These are phyloP conservation scores for Microtus pennsylvanicus DNA, from an alignment of 2,113 vertebrate species.

Conservation along the genomic window DNA sequence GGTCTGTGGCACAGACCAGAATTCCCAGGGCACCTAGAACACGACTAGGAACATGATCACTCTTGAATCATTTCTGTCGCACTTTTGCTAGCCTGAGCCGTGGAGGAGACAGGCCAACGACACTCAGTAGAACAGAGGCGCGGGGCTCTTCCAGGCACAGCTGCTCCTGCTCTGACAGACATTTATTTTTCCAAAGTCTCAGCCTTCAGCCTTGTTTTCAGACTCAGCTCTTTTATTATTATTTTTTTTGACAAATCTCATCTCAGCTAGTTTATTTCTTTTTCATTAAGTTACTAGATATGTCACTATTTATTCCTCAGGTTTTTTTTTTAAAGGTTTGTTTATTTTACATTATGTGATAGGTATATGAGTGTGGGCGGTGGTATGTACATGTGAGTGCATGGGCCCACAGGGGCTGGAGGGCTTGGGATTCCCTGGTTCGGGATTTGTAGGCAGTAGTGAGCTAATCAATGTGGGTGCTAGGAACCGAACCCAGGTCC, in stretches of 20 bases:
- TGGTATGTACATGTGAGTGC: no score
- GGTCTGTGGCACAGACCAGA: neutral
- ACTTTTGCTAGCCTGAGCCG: slow-evolving; percentile 18
- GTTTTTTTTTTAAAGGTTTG: neutral
- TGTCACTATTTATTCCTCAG: slow-evolving; percentile 6
- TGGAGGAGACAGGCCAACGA: neutral
- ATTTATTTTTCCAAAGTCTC: neutral
- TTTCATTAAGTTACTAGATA: neutral
- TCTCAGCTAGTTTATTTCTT: neutral
- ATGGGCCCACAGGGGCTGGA: no score
- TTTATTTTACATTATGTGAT: neutral
- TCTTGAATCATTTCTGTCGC: slow-evolving; percentile 7
- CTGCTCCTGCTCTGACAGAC: neutral
- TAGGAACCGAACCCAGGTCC: neutral
- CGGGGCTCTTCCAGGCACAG: neutral
- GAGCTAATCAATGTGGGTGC: neutral
- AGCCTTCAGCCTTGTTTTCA: neutral
- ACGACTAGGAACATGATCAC: neutral
- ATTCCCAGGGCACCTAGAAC: neutral
- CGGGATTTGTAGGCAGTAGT: neutral
- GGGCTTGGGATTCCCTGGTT: neutral
- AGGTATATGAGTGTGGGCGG: neutral
- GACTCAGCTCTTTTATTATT: neutral
- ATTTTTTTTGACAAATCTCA: neutral
- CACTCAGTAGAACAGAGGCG: neutral